Percentiles rank a stretch among this genome's conserved stretches.
Evolutionary conservation across 2,113 vertebrate genomes (phyloP).

Genomic region (Nestor notabilis): DNA sequence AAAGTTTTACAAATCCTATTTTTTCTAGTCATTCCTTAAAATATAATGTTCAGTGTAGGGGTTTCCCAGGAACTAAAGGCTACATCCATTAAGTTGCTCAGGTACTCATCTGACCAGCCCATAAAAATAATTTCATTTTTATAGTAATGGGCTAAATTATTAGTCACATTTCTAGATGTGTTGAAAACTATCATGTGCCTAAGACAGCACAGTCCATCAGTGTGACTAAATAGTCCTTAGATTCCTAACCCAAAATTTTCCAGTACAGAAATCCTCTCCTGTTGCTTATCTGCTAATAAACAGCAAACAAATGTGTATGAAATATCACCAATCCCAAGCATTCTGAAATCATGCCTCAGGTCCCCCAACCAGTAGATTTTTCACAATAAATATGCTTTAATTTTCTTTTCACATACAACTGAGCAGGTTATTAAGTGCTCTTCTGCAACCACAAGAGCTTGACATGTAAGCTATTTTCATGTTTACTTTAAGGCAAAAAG

Average conservation of each 20-base stretch:
- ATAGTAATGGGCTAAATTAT: not conserved
- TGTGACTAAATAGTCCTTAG: not conserved
- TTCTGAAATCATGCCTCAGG: not conserved
- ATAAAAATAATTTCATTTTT: not conserved
- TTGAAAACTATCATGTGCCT: not conserved
- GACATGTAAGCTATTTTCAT: not conserved
- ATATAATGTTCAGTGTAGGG: not conserved
- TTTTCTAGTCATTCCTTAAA: not conserved
- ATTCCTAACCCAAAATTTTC: not conserved
- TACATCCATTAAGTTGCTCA: not conserved
- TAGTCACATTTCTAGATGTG: not conserved
- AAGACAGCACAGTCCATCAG: not conserved
- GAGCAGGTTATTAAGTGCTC: not conserved
- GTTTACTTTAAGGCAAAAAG: not conserved
- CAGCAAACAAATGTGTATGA: not conserved
- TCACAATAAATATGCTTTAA: not conserved
- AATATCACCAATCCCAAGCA: not conserved
- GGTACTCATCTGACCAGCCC: not conserved
- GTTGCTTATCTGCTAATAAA: not conserved
- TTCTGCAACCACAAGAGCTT: not conserved
- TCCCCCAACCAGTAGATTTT: not conserved
- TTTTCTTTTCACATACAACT: not conserved
- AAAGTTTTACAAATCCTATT: not conserved
- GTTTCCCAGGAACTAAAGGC: not conserved
- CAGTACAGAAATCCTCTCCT: not conserved